Evolutionary conservation across 1,140 invertebrate genomes (phyloP).

Genomic region (Papilio polyxenes): DNA sequence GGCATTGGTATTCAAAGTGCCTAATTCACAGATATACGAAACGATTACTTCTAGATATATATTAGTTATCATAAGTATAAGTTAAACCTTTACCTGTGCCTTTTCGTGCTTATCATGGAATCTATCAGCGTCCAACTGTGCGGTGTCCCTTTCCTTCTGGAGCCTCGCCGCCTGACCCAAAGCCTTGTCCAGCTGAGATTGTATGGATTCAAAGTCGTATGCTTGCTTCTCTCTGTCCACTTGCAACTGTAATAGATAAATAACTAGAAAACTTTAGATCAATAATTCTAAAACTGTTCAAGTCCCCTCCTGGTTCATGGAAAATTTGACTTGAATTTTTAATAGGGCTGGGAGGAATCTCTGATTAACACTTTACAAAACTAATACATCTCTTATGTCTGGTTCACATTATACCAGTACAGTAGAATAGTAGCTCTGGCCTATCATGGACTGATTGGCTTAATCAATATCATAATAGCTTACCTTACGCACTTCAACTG

Average conservation of each 20-base stretch:
- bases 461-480: constrained; percentile 55
- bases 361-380: background rate
- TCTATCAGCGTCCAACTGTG: constrained; percentile 91
- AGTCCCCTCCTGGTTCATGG: too few species aligned
- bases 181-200: constrained; percentile 94
- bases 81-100: constrained; percentile 84
- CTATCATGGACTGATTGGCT: too few species aligned
- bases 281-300: too few species aligned
- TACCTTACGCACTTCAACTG: constrained; percentile 90
- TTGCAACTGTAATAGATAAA: constrained; percentile 84
- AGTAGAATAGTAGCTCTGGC: too few species aligned
- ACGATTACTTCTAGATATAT: background rate
- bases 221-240: constrained; percentile 94
- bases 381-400: background rate
- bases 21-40: background rate
- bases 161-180: constrained; percentile 91
- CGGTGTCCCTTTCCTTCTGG: constrained; percentile 93
- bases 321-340: too few species aligned
- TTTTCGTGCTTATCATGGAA: constrained; percentile 94
- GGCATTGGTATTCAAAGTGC: background rate
- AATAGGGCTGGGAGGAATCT: background rate
- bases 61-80: background rate
- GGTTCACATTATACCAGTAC: too few species aligned
- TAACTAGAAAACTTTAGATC: background rate
- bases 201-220: constrained; percentile 93